Conservation (phyloP, 2,113 vertebrate genomes). For the Maccullochella peelii region DNA sequence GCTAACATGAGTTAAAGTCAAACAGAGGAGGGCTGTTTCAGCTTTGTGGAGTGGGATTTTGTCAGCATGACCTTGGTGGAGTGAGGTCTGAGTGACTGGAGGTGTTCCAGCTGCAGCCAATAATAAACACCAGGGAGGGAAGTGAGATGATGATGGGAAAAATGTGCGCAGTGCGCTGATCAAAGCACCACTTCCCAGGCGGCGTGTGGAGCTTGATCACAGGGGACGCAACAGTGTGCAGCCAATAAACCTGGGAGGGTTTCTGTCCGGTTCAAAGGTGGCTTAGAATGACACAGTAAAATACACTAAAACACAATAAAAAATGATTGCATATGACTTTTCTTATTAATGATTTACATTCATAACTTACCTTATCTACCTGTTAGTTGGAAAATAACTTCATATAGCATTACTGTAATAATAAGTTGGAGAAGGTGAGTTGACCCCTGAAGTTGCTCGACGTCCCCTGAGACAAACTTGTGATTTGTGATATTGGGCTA, state of each 20-base stretch:
- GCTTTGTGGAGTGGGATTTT: conserved; percentile 35
- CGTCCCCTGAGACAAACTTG: no score
- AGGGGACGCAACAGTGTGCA: conserved; percentile 45
- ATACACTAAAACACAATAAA: neutral
- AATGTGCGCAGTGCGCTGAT: conserved; percentile 71
- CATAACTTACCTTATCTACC: neutral
- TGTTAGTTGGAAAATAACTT: neutral
- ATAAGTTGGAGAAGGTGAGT: neutral
- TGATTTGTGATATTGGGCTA: no score
- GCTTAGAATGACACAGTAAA: conserved; percentile 34
- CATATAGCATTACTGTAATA: neutral
- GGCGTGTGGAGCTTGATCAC: conserved; percentile 57
- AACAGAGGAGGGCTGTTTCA: conserved; percentile 41
- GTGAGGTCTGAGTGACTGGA: conserved; percentile 52
- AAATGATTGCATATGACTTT: neutral
- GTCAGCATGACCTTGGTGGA: conserved; percentile 63
- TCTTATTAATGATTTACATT: neutral
- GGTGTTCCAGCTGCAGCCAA: conserved; percentile 74
- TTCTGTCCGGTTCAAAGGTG: conserved; percentile 23
- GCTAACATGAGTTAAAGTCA: conserved; percentile 18
- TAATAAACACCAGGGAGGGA: conserved; percentile 70
- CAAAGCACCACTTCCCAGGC: conserved; percentile 68
- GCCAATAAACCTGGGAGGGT: conserved; percentile 58
- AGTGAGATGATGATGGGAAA: conserved; percentile 74
- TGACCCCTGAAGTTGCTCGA: no score